A percentile compares a stretch with the other conserved stretches of the same genome.
phyloP scores from a whole-genome alignment of 2,888 invertebrate species.

The Abscondita cerata region DNA sequence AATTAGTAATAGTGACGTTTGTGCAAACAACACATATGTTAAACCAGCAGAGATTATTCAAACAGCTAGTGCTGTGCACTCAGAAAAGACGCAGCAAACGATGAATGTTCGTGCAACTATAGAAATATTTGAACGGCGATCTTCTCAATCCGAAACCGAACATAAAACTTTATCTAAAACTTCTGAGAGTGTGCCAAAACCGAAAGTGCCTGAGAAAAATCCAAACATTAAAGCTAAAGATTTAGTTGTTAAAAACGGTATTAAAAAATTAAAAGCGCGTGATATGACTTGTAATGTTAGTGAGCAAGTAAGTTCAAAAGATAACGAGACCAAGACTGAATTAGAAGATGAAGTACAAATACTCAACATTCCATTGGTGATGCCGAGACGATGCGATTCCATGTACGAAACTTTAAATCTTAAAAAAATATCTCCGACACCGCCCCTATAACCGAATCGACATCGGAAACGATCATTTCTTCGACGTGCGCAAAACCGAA shows the following conservation, averaged over 20 bases:
- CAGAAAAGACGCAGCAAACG: not conserved
- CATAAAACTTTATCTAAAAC: conserved; percentile 35
- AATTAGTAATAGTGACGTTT: conserved; percentile 34
- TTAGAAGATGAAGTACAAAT: conserved; percentile 50
- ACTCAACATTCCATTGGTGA: conserved; percentile 48
- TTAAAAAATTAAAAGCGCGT: conserved; percentile 62
- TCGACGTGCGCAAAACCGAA: conserved; percentile 63
- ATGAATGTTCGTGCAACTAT: conserved; percentile 52
- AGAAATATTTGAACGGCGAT: conserved; percentile 54
- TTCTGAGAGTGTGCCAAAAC: conserved; percentile 61
- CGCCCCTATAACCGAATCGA: conserved; percentile 32
- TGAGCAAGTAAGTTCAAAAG: not conserved
- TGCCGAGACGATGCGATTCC: conserved; percentile 51
- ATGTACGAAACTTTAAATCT: conserved; percentile 48
- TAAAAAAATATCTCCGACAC: conserved; percentile 37
- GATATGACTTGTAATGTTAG: conserved; percentile 46
- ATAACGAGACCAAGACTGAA: conserved; percentile 25
- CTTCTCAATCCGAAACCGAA: conserved; percentile 36
- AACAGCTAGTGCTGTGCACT: not conserved
- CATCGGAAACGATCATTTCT: conserved; percentile 35
- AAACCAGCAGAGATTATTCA: not conserved
- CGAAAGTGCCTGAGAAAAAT: conserved; percentile 68
- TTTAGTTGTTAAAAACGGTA: conserved; percentile 62
- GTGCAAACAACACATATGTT: conserved; percentile 9
- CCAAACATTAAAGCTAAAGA: conserved; percentile 63